These are phyloP conservation scores for Heliconius eleuchia DNA, from an alignment of 1,140 invertebrate species.

Conservation along the genomic window DNA sequence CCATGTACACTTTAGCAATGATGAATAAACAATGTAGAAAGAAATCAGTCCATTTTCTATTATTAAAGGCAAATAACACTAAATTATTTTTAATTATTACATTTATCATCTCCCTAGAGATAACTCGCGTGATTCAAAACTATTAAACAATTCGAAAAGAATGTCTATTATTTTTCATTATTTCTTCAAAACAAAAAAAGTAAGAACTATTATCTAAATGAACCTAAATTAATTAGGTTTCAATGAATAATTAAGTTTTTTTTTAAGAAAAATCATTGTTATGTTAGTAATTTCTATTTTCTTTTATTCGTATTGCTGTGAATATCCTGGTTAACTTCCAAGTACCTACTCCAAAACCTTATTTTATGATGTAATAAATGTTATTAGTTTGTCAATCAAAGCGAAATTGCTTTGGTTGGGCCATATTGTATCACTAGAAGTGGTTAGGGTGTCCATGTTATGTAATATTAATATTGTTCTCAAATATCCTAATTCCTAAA, in stretches of 20 bases:
- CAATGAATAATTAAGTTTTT: not conserved
- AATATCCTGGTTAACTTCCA: not conserved
- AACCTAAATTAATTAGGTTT: not conserved
- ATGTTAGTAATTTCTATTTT: not conserved
- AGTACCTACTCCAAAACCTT: conserved; percentile 7
- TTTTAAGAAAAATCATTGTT: not conserved
- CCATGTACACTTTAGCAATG: too few relatives aligned
- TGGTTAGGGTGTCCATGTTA: conserved; percentile 13
- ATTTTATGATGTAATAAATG: conserved; percentile 37
- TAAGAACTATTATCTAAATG: not conserved
- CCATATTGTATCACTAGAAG: not conserved
- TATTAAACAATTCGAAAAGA: not conserved
- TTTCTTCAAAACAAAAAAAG: not conserved
- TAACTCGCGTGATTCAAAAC: not conserved
- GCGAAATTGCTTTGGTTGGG: conserved; percentile 21
- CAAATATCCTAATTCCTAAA: too few relatives aligned
- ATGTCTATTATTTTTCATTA: not conserved
- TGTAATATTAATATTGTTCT: not conserved
- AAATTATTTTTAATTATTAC: not conserved
- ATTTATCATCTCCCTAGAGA: not conserved
- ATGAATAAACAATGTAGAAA: too few relatives aligned
- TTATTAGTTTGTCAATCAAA: conserved; percentile 36
- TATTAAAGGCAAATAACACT: not conserved
- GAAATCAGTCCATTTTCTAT: not conserved
- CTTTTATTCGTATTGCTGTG: not conserved